A percentile compares a stretch with the other conserved stretches of the same genome.
Evolutionary conservation across 1,140 invertebrate species (phyloP).

Genomic region (Bombus cullumanus): DNA sequence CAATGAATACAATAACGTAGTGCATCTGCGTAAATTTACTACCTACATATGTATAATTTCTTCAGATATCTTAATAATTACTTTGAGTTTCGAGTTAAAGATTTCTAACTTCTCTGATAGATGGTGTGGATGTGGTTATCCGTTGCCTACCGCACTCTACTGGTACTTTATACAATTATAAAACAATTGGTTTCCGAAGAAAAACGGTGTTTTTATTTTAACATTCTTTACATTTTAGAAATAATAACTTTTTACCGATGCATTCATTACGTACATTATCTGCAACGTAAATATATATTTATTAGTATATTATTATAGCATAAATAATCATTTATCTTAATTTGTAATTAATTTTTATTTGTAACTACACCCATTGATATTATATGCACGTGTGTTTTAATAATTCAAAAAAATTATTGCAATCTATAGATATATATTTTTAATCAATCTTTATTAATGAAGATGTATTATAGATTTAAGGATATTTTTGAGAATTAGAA

Average conservation of each 20-base stretch:
- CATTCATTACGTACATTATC: background rate
- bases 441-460: background rate
- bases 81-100: conserved; percentile 39
- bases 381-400: background rate
- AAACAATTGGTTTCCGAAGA: background rate
- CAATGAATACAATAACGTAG: background rate
- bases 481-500: background rate
- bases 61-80: conserved; percentile 46
- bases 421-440: background rate
- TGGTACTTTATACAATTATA: background rate
- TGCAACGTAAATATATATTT: background rate
- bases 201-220: background rate
- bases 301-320: background rate
- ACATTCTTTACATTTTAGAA: background rate
- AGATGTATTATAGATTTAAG: background rate
- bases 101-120: conserved; percentile 36
- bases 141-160: background rate
- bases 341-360: too few species aligned
- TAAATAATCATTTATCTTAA: background rate
- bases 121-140: conserved; percentile 24
- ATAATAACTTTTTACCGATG: background rate
- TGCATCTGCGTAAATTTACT: conserved; percentile 16
- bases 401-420: background rate
- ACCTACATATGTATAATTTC: conserved; percentile 13
- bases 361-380: background rate